phyloP scores from a whole-genome alignment of 2,888 invertebrate genomes.

The Seira ritae region DNA sequence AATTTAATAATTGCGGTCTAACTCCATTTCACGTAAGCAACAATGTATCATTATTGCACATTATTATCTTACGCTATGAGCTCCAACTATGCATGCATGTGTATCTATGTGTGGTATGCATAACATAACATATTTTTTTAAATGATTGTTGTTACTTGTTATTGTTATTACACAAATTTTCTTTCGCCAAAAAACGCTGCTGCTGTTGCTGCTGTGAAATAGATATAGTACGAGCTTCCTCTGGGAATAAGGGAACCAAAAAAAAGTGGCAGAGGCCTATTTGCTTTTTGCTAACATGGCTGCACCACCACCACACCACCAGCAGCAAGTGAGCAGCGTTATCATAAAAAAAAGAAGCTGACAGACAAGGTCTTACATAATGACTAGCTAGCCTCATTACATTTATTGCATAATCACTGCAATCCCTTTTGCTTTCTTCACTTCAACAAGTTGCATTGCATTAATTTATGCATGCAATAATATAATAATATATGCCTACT shows the following conservation, averaged over 20 bases:
- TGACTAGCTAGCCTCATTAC: slow-evolving; percentile 66
- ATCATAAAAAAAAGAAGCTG: slow-evolving; percentile 52
- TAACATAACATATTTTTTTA: neutral
- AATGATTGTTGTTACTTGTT: too few relatives aligned
- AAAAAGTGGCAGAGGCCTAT: neutral
- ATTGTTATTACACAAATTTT: neutral
- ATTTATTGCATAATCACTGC: slow-evolving; percentile 61
- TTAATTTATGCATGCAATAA: too few relatives aligned
- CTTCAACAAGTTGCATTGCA: neutral
- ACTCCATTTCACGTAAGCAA: neutral
- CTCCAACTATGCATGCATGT: too few relatives aligned
- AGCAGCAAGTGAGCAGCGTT: too few relatives aligned
- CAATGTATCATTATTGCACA: neutral
- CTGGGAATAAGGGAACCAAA: slow-evolving; percentile 59
- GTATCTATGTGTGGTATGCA: too few relatives aligned
- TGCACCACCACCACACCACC: neutral
- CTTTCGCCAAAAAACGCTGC: neutral
- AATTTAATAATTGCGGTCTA: neutral
- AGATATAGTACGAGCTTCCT: slow-evolving; percentile 41
- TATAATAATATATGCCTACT: neutral
- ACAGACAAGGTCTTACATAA: slow-evolving; percentile 67
- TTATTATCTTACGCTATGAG: neutral
- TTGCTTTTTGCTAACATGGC: neutral
- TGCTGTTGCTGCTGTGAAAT: neutral
- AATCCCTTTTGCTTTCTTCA: slow-evolving; percentile 44